Conservation (phyloP, 2,797 vertebrate species). For the Rallus crepitans region DNA sequence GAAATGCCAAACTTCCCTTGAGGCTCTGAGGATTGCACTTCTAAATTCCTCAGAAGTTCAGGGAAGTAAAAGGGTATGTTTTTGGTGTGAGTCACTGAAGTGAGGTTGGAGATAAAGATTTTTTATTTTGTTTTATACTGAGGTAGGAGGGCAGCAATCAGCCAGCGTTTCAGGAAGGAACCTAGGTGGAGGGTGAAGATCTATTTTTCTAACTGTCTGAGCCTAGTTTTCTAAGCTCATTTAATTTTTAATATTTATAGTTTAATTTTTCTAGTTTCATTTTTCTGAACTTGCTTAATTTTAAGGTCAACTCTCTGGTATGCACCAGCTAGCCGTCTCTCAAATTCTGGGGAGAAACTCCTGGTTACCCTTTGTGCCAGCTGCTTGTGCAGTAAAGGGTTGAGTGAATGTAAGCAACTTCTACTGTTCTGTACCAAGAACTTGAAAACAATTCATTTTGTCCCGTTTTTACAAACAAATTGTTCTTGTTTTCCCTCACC, state of each 20-base stretch:
- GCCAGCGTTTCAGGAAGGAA: not conserved
- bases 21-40: conserved; percentile 50
- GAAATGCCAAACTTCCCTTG: conserved; percentile 61
- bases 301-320: not conserved
- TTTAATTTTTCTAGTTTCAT: not conserved
- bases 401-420: not conserved
- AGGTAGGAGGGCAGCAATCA: not conserved
- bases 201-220: not conserved
- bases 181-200: not conserved
- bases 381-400: not conserved
- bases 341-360: not conserved
- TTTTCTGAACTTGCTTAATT: not conserved
- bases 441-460: not conserved
- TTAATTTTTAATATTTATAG: not conserved
- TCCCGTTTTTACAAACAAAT: not conserved
- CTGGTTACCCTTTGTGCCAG: not conserved
- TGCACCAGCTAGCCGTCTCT: not conserved
- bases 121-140: conserved; percentile 50
- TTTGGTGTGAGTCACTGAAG: conserved; percentile 56
- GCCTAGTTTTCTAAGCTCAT: not conserved
- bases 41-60: conserved; percentile 68
- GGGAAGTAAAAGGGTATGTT: conserved; percentile 70
- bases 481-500: not conserved
- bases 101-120: conserved; percentile 53
- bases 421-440: not conserved